Conservation (phyloP, 2,888 invertebrate species). For the Spatulosminthurus flaviceps region DNA sequence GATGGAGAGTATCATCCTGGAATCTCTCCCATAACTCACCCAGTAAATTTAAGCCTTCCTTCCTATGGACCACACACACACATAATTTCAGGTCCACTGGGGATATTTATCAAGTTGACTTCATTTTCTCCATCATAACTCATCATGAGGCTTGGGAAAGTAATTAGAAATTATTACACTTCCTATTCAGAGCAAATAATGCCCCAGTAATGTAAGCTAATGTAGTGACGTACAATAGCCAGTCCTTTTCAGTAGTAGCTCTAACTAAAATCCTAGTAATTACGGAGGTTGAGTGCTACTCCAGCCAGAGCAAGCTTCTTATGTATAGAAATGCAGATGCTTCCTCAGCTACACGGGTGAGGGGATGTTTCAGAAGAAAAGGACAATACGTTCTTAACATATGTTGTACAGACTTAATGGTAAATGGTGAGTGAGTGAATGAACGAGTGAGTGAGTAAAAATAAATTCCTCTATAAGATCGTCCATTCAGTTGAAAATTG, state of each 20-base stretch:
- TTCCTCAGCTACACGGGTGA: too few species aligned
- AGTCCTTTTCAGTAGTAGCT: too few species aligned
- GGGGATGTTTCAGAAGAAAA: too few species aligned
- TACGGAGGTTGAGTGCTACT: too few species aligned
- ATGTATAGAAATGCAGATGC: too few species aligned
- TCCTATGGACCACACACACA: not conserved
- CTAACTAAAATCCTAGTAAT: too few species aligned
- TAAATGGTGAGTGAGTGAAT: too few species aligned
- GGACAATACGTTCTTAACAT: too few species aligned
- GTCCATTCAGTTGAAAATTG: slow-evolving; percentile 15
- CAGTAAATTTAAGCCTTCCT: not conserved
- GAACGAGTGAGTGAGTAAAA: not conserved
- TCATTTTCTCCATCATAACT: slow-evolving; percentile 4
- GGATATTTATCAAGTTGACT: slow-evolving; percentile 9
- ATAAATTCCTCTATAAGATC: slow-evolving; percentile 4
- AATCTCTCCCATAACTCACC: not conserved
- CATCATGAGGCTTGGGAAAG: not conserved
- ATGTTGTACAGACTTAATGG: too few species aligned
- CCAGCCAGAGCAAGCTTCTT: too few species aligned
- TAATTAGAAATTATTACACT: not conserved
- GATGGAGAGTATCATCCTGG: not conserved
- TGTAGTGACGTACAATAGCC: not conserved
- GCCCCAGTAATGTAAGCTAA: too few species aligned
- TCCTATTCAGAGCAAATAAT: not conserved
- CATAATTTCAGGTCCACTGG: slow-evolving; percentile 2